A percentile compares a stretch with the other conserved stretches of the same genome.
Evolutionary conservation across 2,113 vertebrate genomes (phyloP).

Genomic region (Chionomys nivalis): DNA sequence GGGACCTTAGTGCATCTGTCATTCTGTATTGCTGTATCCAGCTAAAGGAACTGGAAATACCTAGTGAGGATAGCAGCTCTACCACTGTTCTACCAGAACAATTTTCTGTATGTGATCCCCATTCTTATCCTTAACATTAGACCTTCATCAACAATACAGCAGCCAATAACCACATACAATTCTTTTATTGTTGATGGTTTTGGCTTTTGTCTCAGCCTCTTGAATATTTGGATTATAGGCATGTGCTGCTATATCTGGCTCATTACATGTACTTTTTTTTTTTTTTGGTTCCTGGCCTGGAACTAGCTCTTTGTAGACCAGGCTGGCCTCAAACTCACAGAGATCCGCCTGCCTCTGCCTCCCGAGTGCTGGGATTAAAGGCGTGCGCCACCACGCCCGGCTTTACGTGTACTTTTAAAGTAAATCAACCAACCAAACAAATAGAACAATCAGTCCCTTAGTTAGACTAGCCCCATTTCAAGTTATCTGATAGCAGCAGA

Average conservation of each 20-base stretch:
- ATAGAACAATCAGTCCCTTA: not conserved
- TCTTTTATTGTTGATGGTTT: not conserved
- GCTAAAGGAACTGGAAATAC: not conserved
- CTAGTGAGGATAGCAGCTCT: not conserved
- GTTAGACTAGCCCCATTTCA: slow-evolving; percentile 28
- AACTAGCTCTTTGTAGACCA: no score
- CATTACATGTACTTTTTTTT: not conserved
- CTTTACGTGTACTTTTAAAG: not conserved
- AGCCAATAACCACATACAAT: not conserved
- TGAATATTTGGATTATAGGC: not conserved
- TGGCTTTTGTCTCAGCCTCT: not conserved
- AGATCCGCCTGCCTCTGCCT: no score
- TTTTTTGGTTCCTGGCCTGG: no score
- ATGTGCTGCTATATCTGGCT: not conserved
- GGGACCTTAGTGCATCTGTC: not conserved
- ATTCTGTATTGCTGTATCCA: not conserved
- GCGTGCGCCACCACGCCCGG: no score
- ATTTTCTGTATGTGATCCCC: not conserved
- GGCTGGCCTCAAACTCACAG: no score
- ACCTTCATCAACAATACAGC: not conserved
- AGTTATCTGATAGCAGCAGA: not conserved
- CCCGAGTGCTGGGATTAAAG: no score
- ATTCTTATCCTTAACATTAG: not conserved
- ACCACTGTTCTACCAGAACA: not conserved
- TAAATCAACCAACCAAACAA: not conserved